Evolutionary conservation across 2,797 vertebrate genomes (phyloP).

Genomic region (Peromyscus nudipes): DNA sequence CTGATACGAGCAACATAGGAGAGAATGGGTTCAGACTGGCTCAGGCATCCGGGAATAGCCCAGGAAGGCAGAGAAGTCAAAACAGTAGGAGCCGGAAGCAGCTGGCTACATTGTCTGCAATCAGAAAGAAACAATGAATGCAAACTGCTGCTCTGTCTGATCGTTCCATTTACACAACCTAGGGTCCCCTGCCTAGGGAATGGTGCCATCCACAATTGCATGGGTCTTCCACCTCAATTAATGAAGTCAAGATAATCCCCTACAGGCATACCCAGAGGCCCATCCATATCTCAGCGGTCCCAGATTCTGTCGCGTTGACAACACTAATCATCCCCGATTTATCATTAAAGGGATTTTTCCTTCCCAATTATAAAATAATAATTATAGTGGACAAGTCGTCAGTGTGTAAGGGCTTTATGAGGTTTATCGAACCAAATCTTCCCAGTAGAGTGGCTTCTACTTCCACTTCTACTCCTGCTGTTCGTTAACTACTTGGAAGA

Average conservation of each 20-base stretch:
- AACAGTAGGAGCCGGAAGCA: neutral
- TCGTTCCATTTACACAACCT: neutral
- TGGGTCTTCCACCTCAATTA: neutral
- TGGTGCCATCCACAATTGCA: neutral
- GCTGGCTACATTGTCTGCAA: neutral
- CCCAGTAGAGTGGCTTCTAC: neutral
- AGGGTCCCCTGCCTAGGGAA: neutral
- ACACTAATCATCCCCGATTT: neutral
- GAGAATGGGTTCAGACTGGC: neutral
- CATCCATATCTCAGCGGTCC: neutral
- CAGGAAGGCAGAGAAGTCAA: neutral
- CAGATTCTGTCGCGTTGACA: neutral
- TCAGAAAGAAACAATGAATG: neutral
- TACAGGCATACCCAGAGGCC: neutral
- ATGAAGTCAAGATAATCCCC: neutral
- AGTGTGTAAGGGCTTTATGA: conserved; percentile 12
- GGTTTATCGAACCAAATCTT: neutral
- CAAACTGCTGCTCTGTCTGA: neutral
- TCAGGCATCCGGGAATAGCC: neutral
- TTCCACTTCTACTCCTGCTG: neutral
- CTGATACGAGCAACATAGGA: neutral
- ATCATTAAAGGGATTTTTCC: neutral
- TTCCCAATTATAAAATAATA: conserved; percentile 25
- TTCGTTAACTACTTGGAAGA: conserved; percentile 43
- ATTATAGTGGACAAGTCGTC: neutral